Conservation (phyloP, 2,888 invertebrate genomes). For the Toxonevra muliebris region DNA sequence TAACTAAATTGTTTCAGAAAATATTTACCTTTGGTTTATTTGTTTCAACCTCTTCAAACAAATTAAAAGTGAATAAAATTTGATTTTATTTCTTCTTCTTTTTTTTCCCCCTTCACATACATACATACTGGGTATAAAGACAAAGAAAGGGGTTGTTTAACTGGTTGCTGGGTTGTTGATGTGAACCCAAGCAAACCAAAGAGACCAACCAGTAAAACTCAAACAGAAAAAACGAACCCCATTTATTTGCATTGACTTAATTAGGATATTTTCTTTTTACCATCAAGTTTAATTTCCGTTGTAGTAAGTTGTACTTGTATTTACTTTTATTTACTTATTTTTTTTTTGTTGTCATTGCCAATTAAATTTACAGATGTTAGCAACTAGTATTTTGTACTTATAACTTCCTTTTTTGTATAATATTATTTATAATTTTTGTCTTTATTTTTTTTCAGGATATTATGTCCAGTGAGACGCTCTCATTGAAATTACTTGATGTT, state of each 20-base stretch:
- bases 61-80: constrained; percentile 37
- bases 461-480: constrained; percentile 59
- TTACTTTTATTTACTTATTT: background rate
- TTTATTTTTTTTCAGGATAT: constrained; percentile 54
- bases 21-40: constrained; percentile 40
- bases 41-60: constrained; percentile 39
- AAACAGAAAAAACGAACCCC: background rate
- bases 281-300: background rate
- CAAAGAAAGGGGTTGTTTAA: no score
- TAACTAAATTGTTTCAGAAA: constrained; percentile 35
- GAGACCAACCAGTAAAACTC: background rate
- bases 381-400: no score
- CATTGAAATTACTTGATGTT: constrained; percentile 63
- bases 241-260: background rate
- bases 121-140: no score
- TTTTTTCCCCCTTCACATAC: background rate
- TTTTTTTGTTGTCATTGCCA: background rate
- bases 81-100: background rate
- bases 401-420: no score
- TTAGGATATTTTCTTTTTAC: background rate
- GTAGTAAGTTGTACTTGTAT: background rate
- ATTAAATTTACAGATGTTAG: no score
- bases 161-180: no score
- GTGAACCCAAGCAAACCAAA: no score
- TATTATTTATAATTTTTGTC: background rate